phyloP scores from a whole-genome alignment of 1,140 invertebrate species.

The Drosophila guanche region DNA sequence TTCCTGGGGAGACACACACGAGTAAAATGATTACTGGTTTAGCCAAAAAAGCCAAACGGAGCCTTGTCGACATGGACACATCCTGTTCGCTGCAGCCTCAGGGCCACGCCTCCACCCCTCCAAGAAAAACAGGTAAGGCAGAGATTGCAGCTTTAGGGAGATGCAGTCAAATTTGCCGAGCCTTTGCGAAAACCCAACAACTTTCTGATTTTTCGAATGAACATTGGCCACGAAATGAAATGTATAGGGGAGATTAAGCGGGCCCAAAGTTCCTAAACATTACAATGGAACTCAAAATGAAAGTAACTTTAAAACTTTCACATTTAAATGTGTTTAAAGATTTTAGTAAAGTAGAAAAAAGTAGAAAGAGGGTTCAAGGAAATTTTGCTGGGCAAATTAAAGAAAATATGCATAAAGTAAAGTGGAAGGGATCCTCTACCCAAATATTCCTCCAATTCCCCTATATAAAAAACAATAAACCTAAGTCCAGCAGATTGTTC shows the following conservation, averaged over 20 bases:
- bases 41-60: conserved; percentile 42
- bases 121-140: conserved; percentile 15
- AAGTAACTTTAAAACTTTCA: neutral
- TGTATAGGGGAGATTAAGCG: conserved; percentile 2
- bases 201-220: conserved; percentile 17
- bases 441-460: no score
- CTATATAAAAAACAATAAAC: no score
- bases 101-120: no score
- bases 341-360: no score
- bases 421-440: no score
- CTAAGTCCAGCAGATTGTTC: no score
- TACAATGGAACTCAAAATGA: conserved; percentile 1
- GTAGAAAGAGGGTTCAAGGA: no score
- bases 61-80: conserved; percentile 38
- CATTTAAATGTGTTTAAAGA: neutral
- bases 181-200: conserved; percentile 19
- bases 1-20: neutral
- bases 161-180: conserved; percentile 28
- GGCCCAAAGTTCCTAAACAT: neutral
- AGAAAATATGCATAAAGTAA: no score
- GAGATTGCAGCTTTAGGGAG: conserved; percentile 1
- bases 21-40: conserved; percentile 56
- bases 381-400: no score
- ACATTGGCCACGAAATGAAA: conserved; percentile 13
- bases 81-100: conserved; percentile 29